Base-by-base conservation (phyloP, 1,140 invertebrate species). In the Pseudomyrmex dendroicus region DNA sequence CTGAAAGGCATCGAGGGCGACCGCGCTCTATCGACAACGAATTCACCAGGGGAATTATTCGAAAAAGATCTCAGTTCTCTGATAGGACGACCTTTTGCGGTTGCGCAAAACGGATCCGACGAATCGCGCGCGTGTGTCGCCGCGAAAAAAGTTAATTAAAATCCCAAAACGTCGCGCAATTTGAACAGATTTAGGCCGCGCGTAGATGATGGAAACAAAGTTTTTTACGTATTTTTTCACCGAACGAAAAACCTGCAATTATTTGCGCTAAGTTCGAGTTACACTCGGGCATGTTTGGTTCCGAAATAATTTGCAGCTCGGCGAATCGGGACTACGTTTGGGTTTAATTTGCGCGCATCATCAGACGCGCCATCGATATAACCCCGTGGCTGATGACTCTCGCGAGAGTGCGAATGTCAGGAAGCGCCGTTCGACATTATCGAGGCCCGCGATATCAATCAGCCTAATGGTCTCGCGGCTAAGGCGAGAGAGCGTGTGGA, bases 371-470 rank as follows among this genome's bases (percentile, higher is more conserved):
- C 44, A 73, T 70, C 77, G 50, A 83, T 61, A 83, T 61, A 76
- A 86, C 66, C 54, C 56, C 35, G 35, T 4, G 64, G 15, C 46
- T 46, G 63, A 80, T 72, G 76, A 50, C 52, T 52, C 84, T 64
- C 63, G 20, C 54, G 80, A 74, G 70, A 50, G 17, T 35, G 52
- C 20, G 68, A 54, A 76, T 76, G 67, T 48, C 10, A 50, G 74
- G 25, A 84, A 68, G 73, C 74, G 76, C 73, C 76, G 80, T 88
- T 83, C 62, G 87, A 89, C 87, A 74, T 84, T 78, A 90, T 84
- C 73, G 84, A 86, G 25, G 61, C 64, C 59, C 61, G 62, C 76
- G 87, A 89, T 86, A 91, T 84, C 82, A 72, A 86, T 90, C 86
- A 86, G 83, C 63, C 63, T 70, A 74, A 85, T 87, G 84, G 70